Percentiles rank a stretch among this genome's conserved stretches.
These are phyloP conservation scores for Synergus umbraculus DNA, from an alignment of 2,888 invertebrate genomes.

Conservation along the genomic window DNA sequence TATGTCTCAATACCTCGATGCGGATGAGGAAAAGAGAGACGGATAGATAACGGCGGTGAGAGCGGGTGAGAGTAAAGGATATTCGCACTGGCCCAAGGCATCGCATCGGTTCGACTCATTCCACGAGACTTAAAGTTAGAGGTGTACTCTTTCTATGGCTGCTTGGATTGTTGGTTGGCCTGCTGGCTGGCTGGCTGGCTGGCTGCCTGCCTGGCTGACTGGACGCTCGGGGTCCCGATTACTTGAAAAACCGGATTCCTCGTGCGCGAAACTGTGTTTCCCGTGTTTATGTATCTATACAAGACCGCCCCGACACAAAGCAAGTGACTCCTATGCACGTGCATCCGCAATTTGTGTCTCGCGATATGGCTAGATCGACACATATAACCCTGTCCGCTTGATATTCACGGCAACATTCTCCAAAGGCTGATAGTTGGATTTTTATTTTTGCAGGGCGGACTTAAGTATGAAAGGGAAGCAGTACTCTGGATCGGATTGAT, in stretches of 20 bases:
- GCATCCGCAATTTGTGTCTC: constrained; percentile 43
- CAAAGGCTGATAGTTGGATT: not conserved
- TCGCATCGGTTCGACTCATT: constrained; percentile 56
- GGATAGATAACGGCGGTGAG: constrained; percentile 61
- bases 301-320: constrained; percentile 45
- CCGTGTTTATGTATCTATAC: constrained; percentile 69
- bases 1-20: constrained; percentile 70
- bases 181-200: constrained; percentile 54
- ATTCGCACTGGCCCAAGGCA: constrained; percentile 63
- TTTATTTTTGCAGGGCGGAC: not conserved
- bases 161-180: constrained; percentile 50
- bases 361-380: constrained; percentile 15
- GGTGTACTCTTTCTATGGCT: constrained; percentile 51
- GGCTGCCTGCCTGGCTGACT: constrained; percentile 53
- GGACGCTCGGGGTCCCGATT: constrained; percentile 64
- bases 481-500: not conserved
- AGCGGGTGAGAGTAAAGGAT: constrained; percentile 59
- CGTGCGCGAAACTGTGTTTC: constrained; percentile 73
- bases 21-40: constrained; percentile 57
- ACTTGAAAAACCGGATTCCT: constrained; percentile 76
- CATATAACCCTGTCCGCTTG: not conserved
- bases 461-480: not conserved
- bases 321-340: constrained; percentile 52
- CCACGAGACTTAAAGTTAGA: constrained; percentile 47
- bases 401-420: not conserved